Evolutionary conservation across 2,113 vertebrate genomes (phyloP), one percentile per base, ranked within the genome.

Genomic region (Perca fluviatilis): DNA sequence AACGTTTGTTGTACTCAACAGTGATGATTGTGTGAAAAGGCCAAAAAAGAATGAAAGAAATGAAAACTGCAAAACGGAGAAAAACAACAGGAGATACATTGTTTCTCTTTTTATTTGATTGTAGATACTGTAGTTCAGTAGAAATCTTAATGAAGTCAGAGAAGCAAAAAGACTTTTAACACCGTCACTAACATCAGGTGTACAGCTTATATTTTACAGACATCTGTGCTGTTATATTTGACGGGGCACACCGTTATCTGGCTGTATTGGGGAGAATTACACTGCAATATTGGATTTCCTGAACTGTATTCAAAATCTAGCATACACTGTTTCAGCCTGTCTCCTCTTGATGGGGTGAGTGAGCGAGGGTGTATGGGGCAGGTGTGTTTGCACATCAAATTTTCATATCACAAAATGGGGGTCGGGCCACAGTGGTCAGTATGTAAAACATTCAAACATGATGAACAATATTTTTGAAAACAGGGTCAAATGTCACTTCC

Each of bases 11-110:
- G 70, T 92, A 54, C 40, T 86, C 21, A 68, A 76, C 74, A 70
- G 65, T 88, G 65, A 70, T 84, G 86, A 91, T 89, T 91, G 90
- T 93, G 72, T 60, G 57, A 85, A 86, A 74, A 76, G 51, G 54
- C 65, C 64, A 27, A 78, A 74, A 86, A 88, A 85, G 60, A 89
- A 88, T 72, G 79, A 79, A 85, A 77, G 66, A 86, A 86, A 80
- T 67, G 2, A 67, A 75, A 79, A 73, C 4, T 74, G 40, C 0
- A 65, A 68, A 66, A 1, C 4, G 9, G 9, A 13, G 12, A 73
- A 70, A 57, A 67, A 63, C 14, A 7, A 80, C 1, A 71, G 36
- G 21, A 57, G 25, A 88, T 10, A 3, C 33, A 61, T 33, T 27
- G n/a, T 47, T 86, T 81, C 21, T 80, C 43, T 79, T 80, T 72